A percentile compares a stretch with the other conserved stretches of the same genome.
Evolutionary conservation across 2,113 vertebrate genomes (phyloP).

Genomic region (Microtus richardsoni): DNA sequence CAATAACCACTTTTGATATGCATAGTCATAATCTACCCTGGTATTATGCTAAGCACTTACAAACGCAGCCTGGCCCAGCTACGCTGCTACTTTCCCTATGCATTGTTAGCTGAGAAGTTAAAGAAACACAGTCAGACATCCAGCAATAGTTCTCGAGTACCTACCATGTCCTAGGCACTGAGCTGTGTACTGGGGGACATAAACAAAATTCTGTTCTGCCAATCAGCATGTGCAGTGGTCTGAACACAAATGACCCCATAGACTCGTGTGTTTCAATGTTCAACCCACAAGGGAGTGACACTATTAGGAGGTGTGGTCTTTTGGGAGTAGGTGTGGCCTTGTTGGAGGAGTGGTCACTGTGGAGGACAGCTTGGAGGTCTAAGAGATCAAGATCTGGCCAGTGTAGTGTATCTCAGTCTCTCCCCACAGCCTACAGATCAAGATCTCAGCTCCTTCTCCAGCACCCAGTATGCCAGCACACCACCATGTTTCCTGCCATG

Average conservation of each 20-base stretch:
- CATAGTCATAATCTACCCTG: constrained; percentile 70
- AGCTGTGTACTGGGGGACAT: neutral
- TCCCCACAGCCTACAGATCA: neutral
- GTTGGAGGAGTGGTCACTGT: neutral
- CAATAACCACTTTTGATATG: constrained; percentile 64
- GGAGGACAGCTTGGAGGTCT: neutral
- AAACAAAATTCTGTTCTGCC: neutral
- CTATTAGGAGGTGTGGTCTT: neutral
- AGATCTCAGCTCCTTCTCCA: neutral
- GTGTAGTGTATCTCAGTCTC: neutral
- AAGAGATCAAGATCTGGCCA: neutral
- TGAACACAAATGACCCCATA: neutral
- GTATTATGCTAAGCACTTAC: constrained; percentile 66
- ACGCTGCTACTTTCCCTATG: constrained; percentile 37
- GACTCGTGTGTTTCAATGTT: neutral
- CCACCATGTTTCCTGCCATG: neutral
- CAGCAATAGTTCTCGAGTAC: neutral
- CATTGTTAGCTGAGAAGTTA: constrained; percentile 23
- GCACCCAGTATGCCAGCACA: neutral
- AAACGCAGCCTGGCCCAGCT: constrained; percentile 36
- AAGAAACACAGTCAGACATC: constrained; percentile 31
- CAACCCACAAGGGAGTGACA: neutral
- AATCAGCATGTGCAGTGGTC: neutral
- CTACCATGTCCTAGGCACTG: neutral
- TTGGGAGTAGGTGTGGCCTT: neutral